Base-by-base conservation (phyloP, 2,888 invertebrate genomes). In the Drosophila pseudotakahashii region DNA sequence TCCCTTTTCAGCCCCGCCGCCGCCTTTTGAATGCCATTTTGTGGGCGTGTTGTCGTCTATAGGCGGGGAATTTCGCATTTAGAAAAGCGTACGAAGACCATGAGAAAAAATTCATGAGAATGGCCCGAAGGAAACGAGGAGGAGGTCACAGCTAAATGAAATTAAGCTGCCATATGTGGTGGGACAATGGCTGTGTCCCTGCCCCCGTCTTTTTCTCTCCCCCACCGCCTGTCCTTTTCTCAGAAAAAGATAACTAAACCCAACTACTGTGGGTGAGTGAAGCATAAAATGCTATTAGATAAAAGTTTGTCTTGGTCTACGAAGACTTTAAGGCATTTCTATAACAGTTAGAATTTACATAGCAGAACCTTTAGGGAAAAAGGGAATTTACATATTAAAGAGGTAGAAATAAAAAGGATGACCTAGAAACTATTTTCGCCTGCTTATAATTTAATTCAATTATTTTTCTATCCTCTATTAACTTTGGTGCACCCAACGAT, bases 131-230 rank as follows among this genome's bases (percentile, higher is more conserved):
- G 44, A 68, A 10, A 9, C 2, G 26, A 45, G 16, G 32, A 44
- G 66, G 30, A 67, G 48, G 41, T 48, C 47, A 44, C 39, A 42
- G 42, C 70, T 70, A 70, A 70, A 70, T 70, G 44, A 70, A 70
- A 70, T 70, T 70, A 70, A 70, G 70, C 72, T 60, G 53, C 72
- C 52, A 53, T 48, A 42, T 60, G 71, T 39, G 60, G 71, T 60
- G 71, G 47, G 16, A 48, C 26, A 47, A 30, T 52, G 45, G 41
- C 51, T 52, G 30, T 10, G 36, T 16, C n/a, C 30, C 13, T 39
- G 16, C 4, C 4, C 4, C 26, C 19, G 4, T 14, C 7, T 19
- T 1, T 16, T 54, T 47, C 9, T 13, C 14, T 11, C 7, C 3
- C 1, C 1, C 11, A 1, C n/a, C 7, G 23, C 1, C 14, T 3